Conservation (phyloP, 2,888 invertebrate species). For the Pandemis cinnamomeana region DNA sequence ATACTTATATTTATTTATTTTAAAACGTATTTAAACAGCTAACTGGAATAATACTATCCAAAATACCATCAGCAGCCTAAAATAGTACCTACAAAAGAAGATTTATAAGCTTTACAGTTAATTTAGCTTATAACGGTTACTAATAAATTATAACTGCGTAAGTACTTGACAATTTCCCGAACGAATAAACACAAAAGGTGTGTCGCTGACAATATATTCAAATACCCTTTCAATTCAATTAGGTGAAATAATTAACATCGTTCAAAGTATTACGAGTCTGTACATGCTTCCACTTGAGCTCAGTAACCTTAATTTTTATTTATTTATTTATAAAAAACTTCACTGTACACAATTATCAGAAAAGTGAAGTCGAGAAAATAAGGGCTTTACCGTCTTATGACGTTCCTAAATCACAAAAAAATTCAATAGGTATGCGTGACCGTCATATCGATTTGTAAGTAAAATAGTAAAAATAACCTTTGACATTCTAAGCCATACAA, state of each 20-base stretch:
- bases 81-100: background rate
- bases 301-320: too few species aligned
- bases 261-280: background rate
- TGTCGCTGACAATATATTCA: constrained; percentile 8
- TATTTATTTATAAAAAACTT: too few species aligned
- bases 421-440: too few species aligned
- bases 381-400: too few species aligned
- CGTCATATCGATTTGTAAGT: too few species aligned
- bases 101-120: too few species aligned
- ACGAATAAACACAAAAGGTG: constrained; percentile 9
- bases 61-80: background rate
- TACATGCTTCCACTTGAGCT: too few species aligned
- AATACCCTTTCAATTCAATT: constrained; percentile 26
- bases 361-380: too few species aligned
- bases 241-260: background rate
- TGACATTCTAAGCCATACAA: too few species aligned
- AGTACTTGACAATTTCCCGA: constrained; percentile 6
- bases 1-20: background rate
- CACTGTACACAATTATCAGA: too few species aligned
- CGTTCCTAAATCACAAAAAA: too few species aligned
- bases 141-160: background rate
- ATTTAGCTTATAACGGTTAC: background rate
- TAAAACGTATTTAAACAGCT: background rate
- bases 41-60: background rate
- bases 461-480: too few species aligned